A percentile compares a stretch with the other conserved stretches of the same genome.
Evolutionary conservation across 2,113 vertebrate species (phyloP).

Genomic region (Ornithorhynchus anatinus): DNA sequence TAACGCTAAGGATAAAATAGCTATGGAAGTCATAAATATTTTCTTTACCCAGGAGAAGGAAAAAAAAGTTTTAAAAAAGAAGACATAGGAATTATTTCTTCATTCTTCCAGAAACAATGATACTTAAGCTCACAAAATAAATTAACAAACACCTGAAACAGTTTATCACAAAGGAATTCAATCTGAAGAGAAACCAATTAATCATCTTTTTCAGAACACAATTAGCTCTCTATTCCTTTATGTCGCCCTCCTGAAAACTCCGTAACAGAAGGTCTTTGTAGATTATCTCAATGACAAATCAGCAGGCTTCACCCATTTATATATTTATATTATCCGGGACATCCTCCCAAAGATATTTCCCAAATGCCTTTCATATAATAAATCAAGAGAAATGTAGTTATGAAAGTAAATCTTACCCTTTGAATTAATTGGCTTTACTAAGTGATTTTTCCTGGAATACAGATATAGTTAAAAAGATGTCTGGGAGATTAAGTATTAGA

Average conservation of each 20-base stretch:
- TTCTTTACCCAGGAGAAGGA: background rate
- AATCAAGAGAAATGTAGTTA: background rate
- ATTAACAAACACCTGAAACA: slow-evolving; percentile 10
- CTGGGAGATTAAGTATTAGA: background rate
- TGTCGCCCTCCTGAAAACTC: background rate
- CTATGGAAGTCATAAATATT: background rate
- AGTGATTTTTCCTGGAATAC: background rate
- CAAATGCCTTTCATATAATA: slow-evolving; percentile 11
- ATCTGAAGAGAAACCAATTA: slow-evolving; percentile 14
- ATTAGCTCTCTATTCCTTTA: background rate
- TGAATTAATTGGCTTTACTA: slow-evolving; percentile 7
- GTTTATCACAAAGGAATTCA: slow-evolving; percentile 1
- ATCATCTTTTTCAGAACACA: slow-evolving; percentile 9
- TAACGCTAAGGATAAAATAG: background rate
- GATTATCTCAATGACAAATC: background rate
- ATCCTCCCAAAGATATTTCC: background rate
- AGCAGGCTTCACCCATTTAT: background rate
- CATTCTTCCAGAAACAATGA: background rate
- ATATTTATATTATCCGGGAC: background rate
- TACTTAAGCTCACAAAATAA: slow-evolving; percentile 34
- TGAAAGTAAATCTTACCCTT: background rate
- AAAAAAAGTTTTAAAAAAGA: slow-evolving; percentile 7
- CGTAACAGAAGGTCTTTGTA: background rate
- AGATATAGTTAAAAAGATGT: background rate
- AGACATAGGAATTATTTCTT: background rate